Evolutionary conservation across 2,888 invertebrate genomes (phyloP), one percentile per base, ranked within the genome.

Genomic region (Leptopterna dolabrata): DNA sequence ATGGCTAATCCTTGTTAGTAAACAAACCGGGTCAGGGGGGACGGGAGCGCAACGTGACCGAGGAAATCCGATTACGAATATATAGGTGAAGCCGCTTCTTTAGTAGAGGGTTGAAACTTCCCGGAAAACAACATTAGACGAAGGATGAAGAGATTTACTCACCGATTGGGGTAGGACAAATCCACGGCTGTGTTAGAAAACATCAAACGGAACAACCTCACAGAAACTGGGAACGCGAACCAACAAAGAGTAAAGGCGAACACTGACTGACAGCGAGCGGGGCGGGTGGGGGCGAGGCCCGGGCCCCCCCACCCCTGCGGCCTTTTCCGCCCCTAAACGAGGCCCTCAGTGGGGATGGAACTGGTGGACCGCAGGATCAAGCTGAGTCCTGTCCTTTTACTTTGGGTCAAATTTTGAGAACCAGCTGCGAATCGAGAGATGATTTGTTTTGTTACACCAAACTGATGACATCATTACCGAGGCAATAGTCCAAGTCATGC

Each of bases 21-120:
- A 81, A 81, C 81, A 81, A 81, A 81, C 51, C 55, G 29, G 24
- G 81, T 36, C 14, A 45, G 24, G 78, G 29, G 45, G 78, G 78
- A 43, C 41, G 13, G 76, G 27, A 24, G 19, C n/a, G 81, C 78
- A 47, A 45, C 78, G 78, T 78, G 78, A 78, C 43, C 43, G 55
- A 55, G 55, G 51, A 55, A 81, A 81, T 81, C 81, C 81, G 81
- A 81, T 81, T 81, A 81, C 6, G 73, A 19, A 41, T 36, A 36
- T 36, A 16, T 63, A 63, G 51, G 63, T 63, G 19, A 63, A 63
- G 19, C 63, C 24, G 63, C 63, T 63, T 63, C 63, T 63, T 63
- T 11, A 24, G 11, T 9, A 24, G 63, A 63, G 63, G 63, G 63
- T 63, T 63, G 24, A 63, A 63, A 19, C 51, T 51, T n/a, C 16